Conservation (phyloP, 2,113 vertebrate species). For the Macquaria ambigua region DNA sequence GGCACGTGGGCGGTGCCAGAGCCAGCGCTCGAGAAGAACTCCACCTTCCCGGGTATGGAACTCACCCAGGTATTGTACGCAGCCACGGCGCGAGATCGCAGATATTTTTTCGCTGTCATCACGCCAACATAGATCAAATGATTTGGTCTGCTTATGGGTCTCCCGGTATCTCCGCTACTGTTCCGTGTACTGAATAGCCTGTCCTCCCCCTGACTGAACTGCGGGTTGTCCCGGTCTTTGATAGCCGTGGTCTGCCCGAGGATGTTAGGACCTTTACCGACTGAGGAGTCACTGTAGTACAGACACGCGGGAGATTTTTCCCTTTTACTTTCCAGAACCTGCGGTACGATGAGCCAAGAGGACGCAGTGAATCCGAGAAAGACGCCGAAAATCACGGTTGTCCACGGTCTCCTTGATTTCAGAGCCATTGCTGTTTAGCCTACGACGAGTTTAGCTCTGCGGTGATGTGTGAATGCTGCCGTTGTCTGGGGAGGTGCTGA, state of each 20-base stretch:
- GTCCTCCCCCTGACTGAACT: background rate
- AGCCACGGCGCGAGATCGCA: conserved; percentile 59
- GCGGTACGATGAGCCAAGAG: conserved; percentile 68
- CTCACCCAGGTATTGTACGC: conserved; percentile 54
- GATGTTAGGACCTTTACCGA: conserved; percentile 17
- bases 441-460: background rate
- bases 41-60: conserved; percentile 63
- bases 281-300: conserved; percentile 40
- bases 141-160: background rate
- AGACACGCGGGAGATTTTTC: conserved; percentile 44
- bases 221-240: background rate
- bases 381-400: conserved; percentile 57
- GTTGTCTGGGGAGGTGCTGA: conserved; percentile 58
- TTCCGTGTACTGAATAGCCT: background rate
- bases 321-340: conserved; percentile 55
- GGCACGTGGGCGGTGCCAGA: background rate
- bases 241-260: background rate
- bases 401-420: conserved; percentile 62
- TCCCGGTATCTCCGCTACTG: background rate
- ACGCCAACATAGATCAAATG: conserved; percentile 70
- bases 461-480: conserved; percentile 41
- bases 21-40: conserved; percentile 60
- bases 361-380: conserved; percentile 68
- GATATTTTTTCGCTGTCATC: conserved; percentile 72
- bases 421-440: conserved; percentile 46